These are phyloP conservation scores for Carassius auratus DNA, from an alignment of 2,113 vertebrate genomes.

Conservation along the genomic window DNA sequence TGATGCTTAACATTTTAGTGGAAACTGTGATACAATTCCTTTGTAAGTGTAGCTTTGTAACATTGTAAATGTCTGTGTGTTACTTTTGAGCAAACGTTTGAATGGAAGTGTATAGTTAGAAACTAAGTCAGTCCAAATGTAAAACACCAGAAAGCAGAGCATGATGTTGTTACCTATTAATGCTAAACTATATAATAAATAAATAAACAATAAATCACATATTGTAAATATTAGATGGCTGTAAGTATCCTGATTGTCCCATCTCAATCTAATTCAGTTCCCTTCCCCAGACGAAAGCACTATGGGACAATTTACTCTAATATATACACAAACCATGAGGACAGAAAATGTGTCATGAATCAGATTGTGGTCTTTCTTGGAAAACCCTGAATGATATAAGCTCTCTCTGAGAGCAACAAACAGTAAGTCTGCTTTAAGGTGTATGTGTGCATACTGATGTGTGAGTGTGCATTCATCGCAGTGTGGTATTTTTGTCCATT, in stretches of 20 bases:
- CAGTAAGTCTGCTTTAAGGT: slow-evolving; percentile 54
- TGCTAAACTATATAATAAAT: background rate
- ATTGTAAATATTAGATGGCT: slow-evolving; percentile 39
- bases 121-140: background rate
- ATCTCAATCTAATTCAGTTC: too few species aligned
- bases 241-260: too few species aligned
- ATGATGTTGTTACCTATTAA: background rate
- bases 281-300: slow-evolving; percentile 20
- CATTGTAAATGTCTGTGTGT: background rate
- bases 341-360: slow-evolving; percentile 59
- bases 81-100: background rate
- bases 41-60: too few species aligned
- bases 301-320: slow-evolving; percentile 46
- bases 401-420: slow-evolving; percentile 37
- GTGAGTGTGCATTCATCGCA: slow-evolving; percentile 58
- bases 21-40: background rate
- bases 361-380: slow-evolving; percentile 53
- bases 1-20: background rate
- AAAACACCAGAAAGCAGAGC: background rate
- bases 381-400: slow-evolving; percentile 54
- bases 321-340: slow-evolving; percentile 55
- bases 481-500: slow-evolving; percentile 61
- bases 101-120: background rate
- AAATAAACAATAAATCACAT: slow-evolving; percentile 35
- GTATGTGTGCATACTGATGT: slow-evolving; percentile 38